phyloP scores from a whole-genome alignment of 2,888 invertebrate genomes.

The Branchinecta sandiegonensis region DNA sequence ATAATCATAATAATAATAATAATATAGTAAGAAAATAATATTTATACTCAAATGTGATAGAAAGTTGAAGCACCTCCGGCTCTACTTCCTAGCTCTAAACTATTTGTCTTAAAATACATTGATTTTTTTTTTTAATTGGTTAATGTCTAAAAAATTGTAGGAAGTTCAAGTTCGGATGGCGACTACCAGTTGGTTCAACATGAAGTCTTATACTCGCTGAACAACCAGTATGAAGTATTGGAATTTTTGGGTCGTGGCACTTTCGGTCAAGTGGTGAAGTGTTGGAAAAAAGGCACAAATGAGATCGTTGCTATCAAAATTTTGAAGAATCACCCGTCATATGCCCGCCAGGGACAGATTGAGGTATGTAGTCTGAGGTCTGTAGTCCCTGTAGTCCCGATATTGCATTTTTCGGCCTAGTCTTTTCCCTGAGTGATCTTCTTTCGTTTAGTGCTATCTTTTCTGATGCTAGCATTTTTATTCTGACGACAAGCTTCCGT shows the following conservation, averaged over 20 bases:
- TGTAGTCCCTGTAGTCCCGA: background rate
- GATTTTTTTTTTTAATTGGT: too few species aligned
- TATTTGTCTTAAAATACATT: too few species aligned
- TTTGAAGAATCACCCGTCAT: constrained; percentile 98
- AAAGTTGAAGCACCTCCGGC: too few species aligned
- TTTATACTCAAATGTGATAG: too few species aligned
- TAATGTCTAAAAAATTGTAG: constrained; percentile 21
- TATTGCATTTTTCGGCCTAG: background rate
- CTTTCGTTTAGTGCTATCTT: too few species aligned
- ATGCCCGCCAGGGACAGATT: constrained; percentile 99
- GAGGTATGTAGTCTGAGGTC: too few species aligned
- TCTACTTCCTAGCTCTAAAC: too few species aligned
- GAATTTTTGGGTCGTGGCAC: constrained; percentile 99
- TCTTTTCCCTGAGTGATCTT: background rate
- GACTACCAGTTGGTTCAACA: constrained; percentile 98
- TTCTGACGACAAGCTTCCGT: too few species aligned
- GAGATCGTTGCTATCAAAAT: constrained; percentile 99
- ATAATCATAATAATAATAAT: too few species aligned
- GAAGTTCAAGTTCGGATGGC: constrained; percentile 75
- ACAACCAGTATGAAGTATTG: constrained; percentile 88
- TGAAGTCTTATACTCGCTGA: constrained; percentile 90
- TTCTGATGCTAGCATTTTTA: too few species aligned
- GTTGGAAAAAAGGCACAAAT: constrained; percentile 99
- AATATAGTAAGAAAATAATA: too few species aligned
- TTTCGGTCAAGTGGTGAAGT: constrained; percentile 97